Conservation (phyloP, 1,140 invertebrate genomes). For the Tetragonula clypearis region DNA sequence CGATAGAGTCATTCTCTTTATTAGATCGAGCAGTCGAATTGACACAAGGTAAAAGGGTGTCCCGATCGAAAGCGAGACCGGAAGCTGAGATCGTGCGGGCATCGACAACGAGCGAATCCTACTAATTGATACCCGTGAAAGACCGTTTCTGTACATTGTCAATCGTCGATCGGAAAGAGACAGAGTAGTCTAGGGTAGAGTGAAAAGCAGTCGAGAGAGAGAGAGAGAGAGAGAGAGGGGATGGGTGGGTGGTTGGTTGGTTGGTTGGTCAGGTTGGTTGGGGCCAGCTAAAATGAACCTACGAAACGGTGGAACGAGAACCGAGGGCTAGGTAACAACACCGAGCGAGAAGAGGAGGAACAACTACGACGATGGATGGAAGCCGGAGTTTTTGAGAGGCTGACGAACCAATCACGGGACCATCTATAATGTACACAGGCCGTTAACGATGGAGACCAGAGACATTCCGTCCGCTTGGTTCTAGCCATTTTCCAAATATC, state of each 20-base stretch:
- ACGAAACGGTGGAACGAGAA: conserved; percentile 56
- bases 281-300: conserved; percentile 61
- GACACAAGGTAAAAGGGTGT: background rate
- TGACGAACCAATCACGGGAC: conserved; percentile 77
- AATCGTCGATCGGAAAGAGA: conserved; percentile 40
- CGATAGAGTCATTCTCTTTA: background rate
- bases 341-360: conserved; percentile 37
- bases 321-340: conserved; percentile 40
- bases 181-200: conserved; percentile 18
- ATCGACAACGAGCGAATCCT: conserved; percentile 37
- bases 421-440: conserved; percentile 80
- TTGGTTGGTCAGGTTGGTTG: conserved; percentile 19
- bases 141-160: conserved; percentile 65
- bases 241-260: too few species aligned
- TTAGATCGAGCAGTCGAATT: conserved; percentile 7
- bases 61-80: conserved; percentile 1
- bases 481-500: conserved; percentile 70
- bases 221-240: background rate
- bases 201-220: conserved; percentile 4
- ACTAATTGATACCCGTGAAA: conserved; percentile 69
- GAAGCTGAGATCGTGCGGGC: conserved; percentile 38
- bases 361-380: conserved; percentile 26
- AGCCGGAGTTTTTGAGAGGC: conserved; percentile 74
- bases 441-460: conserved; percentile 73
- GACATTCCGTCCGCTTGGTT: conserved; percentile 64